Base-by-base conservation (phyloP, 1,140 invertebrate species). In the Anastatus disparis region DNA sequence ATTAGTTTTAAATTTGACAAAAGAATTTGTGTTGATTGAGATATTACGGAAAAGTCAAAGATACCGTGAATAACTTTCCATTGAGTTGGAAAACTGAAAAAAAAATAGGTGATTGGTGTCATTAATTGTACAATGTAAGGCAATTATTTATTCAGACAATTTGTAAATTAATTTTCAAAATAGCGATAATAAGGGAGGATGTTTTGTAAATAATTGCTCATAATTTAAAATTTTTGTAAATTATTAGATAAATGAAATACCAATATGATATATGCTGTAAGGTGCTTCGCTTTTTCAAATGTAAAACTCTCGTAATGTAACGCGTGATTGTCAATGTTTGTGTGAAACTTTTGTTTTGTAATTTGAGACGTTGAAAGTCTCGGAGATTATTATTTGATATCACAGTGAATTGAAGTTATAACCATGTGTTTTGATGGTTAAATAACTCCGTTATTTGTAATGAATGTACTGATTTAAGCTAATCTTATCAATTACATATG, bases 161-260 rank as follows among this genome's bases (percentile, higher is more conserved):
- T 70, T 56, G 61, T 70, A 44, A 48, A 53, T 48, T 42, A 48
- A 63, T 22, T 56, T 50, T 31, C 29, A 6, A 38, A 56, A 12
- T 46, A 35, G 13, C 7, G 44, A 35, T 4, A 9, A 35, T 46
- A 20, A 48, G 13, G 27, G 15, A 67, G 10, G 22, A 40, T 63
- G n/a, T 55, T 68, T 56, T 70, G 68, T 70, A 70, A 56, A 70
- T 70, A 70, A 55, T 70, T 46, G 17, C 6, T 64, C 3, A 22
- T 58, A 46, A 64, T 69, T 55, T 63, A 63, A 62, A 63, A 56
- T 48, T 48, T 35, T 56, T 70, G 22, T 64, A 64, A 64, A 26
- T 56, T 56, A n/a, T 64, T 58, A 29, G n/a, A 59, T 50, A 50
- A 17, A n/a, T 50, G 38, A 58, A 70, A 64, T 17, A 58, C 42